Evolutionary conservation across 2,113 vertebrate genomes (phyloP), one percentile per base, ranked within the genome.

Genomic region (Solea senegalensis): DNA sequence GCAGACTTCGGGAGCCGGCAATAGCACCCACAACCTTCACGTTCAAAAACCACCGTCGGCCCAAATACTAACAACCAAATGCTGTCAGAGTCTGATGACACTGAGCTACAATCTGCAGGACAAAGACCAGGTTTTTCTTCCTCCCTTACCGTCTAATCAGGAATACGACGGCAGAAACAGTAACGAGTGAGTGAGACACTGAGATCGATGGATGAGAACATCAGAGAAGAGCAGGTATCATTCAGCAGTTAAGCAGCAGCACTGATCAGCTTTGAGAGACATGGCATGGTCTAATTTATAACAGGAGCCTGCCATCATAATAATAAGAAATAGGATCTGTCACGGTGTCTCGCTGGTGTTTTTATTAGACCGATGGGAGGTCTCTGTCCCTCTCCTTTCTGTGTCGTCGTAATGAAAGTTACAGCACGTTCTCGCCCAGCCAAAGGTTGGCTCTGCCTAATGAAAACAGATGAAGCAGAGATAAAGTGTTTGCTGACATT

Each of bases 401-500:
- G 80, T 83, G 85, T 85, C 64, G 84, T 78, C 63, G 88, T 91
- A 90, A 88, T 81, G 82, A 88, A 90, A 92, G 92, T 89, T 88
- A 84, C 87, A 76, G 89, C 91, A 91, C 90, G 88, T 92, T 92
- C 91, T 61, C 72, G 76, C 79, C 89, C 88, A 91, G 89, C 90
- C 91, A 93, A 93, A 94, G 92, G 91, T 92, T 91, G 90, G 82
- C 79, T 85, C 91, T 85, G 88, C 88, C 91, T 94, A 94, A 94
- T 94, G 94, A 94, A 94, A 94, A 94, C 93, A 94, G 92, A 94
- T 94, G 92, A 94, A 93, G 92, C 94, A 94, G 92, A 94, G 92
- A 94, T 92, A 93, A 93, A 92, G 91, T 93, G 93, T 94, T 94
- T 93, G 91, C 92, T 82, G 91, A 89, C 92, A 93, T 94, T 94